Conservation (phyloP, 2,797 vertebrate genomes). For the Ceyx erithaca region DNA sequence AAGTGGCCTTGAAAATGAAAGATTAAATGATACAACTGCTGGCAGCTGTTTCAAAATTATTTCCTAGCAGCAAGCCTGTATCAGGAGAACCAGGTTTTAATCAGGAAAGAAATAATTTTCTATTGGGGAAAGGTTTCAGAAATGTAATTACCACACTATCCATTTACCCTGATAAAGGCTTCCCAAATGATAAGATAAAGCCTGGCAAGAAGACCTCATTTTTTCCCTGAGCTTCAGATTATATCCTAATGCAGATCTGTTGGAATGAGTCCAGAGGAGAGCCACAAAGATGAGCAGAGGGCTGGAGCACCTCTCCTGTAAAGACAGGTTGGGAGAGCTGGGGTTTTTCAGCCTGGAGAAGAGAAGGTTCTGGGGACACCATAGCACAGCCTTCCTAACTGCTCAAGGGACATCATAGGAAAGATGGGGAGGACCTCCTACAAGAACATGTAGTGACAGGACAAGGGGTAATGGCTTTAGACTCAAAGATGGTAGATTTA, state of each 20-base stretch:
- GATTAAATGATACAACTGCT: conserved; percentile 28
- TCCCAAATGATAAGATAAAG: not conserved
- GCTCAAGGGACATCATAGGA: not conserved
- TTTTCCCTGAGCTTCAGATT: not conserved
- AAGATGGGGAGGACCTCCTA: not conserved
- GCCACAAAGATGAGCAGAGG: not conserved
- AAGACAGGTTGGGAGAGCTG: not conserved
- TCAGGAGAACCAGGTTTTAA: conserved; percentile 36
- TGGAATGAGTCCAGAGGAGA: not conserved
- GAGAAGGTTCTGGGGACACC: not conserved
- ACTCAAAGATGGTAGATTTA: not conserved
- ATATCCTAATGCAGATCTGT: not conserved
- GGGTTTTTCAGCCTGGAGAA: not conserved
- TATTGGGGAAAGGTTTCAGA: conserved; percentile 22
- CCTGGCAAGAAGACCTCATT: conserved; percentile 2
- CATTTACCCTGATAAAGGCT: conserved; percentile 19
- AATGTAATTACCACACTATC: conserved; percentile 48
- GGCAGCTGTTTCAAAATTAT: conserved; percentile 30
- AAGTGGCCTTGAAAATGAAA: conserved; percentile 30
- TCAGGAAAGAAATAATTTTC: conserved; percentile 48
- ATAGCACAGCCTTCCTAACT: not conserved
- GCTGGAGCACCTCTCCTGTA: not conserved
- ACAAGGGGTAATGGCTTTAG: not conserved
- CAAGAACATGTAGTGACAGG: not conserved
- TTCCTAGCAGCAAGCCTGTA: conserved; percentile 33